Evolutionary conservation across 2,113 vertebrate genomes (phyloP).

Genomic region (Solea senegalensis): DNA sequence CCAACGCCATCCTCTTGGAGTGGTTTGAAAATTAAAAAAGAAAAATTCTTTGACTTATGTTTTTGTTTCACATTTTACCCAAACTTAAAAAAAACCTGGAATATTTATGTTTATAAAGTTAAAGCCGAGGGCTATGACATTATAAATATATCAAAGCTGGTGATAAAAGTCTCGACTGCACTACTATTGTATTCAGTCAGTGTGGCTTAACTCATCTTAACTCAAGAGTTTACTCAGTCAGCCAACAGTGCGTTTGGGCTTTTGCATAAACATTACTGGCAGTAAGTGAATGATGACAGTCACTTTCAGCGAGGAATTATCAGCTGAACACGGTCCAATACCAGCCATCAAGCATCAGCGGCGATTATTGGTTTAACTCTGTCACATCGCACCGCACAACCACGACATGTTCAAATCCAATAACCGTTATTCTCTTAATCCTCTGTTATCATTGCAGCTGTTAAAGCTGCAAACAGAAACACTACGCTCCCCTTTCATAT

Average conservation of each 20-base stretch:
- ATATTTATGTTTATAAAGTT: background rate
- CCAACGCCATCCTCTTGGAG: background rate
- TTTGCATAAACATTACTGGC: slow-evolving; percentile 28
- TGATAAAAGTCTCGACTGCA: background rate
- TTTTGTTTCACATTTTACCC: slow-evolving; percentile 23
- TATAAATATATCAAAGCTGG: background rate
- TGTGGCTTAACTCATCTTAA: slow-evolving; percentile 21
- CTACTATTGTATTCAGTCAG: background rate
- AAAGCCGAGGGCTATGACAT: background rate
- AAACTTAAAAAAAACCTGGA: background rate
- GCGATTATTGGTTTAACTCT: slow-evolving; percentile 39
- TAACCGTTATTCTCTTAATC: slow-evolving; percentile 45
- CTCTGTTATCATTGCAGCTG: slow-evolving; percentile 20
- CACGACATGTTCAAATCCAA: slow-evolving; percentile 36
- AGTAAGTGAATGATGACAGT: slow-evolving; percentile 56
- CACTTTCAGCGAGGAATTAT: slow-evolving; percentile 57
- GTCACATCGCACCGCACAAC: slow-evolving; percentile 14
- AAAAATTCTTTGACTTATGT: background rate
- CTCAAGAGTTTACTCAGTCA: slow-evolving; percentile 34
- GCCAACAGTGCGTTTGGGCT: slow-evolving; percentile 39
- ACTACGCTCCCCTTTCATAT: background rate
- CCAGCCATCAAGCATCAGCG: slow-evolving; percentile 12
- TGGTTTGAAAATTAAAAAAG: background rate
- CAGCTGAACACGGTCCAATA: slow-evolving; percentile 18
- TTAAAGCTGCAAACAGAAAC: slow-evolving; percentile 9